Evolutionary conservation across 2,888 invertebrate species (phyloP).

Genomic region (Zaprionus obscuricornis): DNA sequence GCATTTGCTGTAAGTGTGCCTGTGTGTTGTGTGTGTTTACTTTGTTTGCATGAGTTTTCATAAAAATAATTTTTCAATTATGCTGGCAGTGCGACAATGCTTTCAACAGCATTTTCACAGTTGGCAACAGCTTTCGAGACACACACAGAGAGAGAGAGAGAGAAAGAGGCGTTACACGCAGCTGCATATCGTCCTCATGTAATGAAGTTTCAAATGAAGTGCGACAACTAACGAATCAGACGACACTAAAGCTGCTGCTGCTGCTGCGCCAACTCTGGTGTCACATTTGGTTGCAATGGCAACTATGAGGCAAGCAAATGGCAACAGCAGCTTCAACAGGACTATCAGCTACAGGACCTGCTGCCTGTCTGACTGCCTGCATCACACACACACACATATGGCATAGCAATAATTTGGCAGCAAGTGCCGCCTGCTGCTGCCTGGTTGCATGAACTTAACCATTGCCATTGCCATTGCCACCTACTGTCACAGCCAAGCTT

Average conservation of each 20-base stretch:
- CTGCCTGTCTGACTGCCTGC: background rate
- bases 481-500: no score
- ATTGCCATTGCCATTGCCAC: no score
- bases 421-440: constrained; percentile 54
- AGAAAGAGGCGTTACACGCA: constrained; percentile 4
- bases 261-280: constrained; percentile 63
- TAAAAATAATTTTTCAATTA: constrained; percentile 75
- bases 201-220: constrained; percentile 78
- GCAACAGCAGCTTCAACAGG: constrained; percentile 10
- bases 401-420: constrained; percentile 67
- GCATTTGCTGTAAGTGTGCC: no score
- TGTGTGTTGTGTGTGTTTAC: constrained; percentile 16
- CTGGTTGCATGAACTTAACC: constrained; percentile 12
- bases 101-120: constrained; percentile 48
- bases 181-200: constrained; percentile 42
- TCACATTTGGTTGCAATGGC: constrained; percentile 72
- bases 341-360: constrained; percentile 1
- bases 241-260: constrained; percentile 37
- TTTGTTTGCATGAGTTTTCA: constrained; percentile 47
- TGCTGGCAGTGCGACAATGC: constrained; percentile 43
- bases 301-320: constrained; percentile 13
- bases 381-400: constrained; percentile 30
- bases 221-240: constrained; percentile 71
- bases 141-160: constrained; percentile 1
- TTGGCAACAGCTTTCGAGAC: constrained; percentile 51